phyloP scores from a whole-genome alignment of 30 jellyfish, hydroid and myxozoan genomes.

The Rhopilema esculentum region DNA sequence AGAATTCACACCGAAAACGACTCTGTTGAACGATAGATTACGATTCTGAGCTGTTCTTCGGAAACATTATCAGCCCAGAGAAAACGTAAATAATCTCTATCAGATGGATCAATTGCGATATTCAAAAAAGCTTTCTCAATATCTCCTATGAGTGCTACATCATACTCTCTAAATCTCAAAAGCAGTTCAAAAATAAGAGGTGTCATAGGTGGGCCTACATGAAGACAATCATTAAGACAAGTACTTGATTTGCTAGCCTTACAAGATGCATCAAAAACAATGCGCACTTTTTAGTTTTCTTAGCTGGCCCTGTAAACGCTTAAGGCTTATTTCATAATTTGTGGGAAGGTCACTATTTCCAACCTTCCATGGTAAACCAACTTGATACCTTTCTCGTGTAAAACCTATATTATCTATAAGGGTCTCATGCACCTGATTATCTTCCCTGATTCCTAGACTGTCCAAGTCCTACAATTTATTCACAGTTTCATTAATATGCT shows the following conservation, averaged over 20 bases:
- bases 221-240: conserved; percentile 41
- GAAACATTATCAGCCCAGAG: conserved; percentile 20
- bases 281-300: conserved; percentile 18
- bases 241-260: not conserved
- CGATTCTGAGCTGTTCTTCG: not conserved
- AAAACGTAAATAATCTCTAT: conserved; percentile 25
- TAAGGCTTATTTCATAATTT: conserved; percentile 2
- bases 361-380: conserved; percentile 34
- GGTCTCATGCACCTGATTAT: conserved; percentile 9
- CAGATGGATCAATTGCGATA: not conserved
- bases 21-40: conserved; percentile 21
- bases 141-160: conserved; percentile 1
- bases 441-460: conserved; percentile 12
- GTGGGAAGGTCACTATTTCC: conserved; percentile 15
- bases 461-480: conserved; percentile 23
- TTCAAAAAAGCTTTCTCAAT: conserved; percentile 43
- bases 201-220: conserved; percentile 33
- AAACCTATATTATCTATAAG: conserved; percentile 7
- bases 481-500: not conserved
- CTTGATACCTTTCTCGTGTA: conserved; percentile 10
- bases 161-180: conserved; percentile 6
- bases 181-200: conserved; percentile 16
- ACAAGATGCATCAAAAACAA: conserved; percentile 37
- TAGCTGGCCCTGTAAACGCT: conserved; percentile 5
- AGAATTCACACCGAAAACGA: conserved; percentile 13